phyloP scores from a whole-genome alignment of 2,888 invertebrate species.

The Teleiodes luculella region DNA sequence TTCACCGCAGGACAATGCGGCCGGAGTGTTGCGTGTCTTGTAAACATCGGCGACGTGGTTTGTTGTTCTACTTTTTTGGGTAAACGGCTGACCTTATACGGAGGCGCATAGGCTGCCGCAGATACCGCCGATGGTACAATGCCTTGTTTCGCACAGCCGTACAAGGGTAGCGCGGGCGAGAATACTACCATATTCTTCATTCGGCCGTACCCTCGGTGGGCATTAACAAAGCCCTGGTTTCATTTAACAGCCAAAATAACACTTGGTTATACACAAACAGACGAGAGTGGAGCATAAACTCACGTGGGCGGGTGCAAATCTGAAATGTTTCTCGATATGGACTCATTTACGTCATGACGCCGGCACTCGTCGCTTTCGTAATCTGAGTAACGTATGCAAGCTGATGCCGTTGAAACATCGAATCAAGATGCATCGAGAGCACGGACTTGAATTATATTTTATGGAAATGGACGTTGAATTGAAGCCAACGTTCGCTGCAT shows the following conservation, averaged over 20 bases:
- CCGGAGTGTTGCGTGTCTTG: slow-evolving; percentile 68
- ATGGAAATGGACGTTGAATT: slow-evolving; percentile 71
- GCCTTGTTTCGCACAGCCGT: slow-evolving; percentile 59
- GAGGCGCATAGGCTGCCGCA: slow-evolving; percentile 66
- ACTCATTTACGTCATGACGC: slow-evolving; percentile 39
- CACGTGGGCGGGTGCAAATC: slow-evolving; percentile 26
- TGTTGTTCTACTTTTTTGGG: slow-evolving; percentile 77
- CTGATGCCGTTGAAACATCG: slow-evolving; percentile 45
- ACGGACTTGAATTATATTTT: slow-evolving; percentile 63
- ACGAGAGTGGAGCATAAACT: slow-evolving; percentile 26
- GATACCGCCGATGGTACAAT: slow-evolving; percentile 66
- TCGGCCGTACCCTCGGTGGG: slow-evolving; percentile 43
- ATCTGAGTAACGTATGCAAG: slow-evolving; percentile 38
- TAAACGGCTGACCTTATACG: slow-evolving; percentile 71
- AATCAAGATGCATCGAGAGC: slow-evolving; percentile 55
- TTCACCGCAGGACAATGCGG: slow-evolving; percentile 71
- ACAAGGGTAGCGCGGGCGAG: slow-evolving; percentile 59
- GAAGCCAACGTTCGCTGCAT: slow-evolving; percentile 64
- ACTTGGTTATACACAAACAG: slow-evolving; percentile 41
- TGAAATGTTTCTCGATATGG: slow-evolving; percentile 36
- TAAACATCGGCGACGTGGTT: slow-evolving; percentile 69
- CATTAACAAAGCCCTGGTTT: slow-evolving; percentile 35
- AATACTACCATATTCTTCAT: slow-evolving; percentile 50
- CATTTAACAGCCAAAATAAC: slow-evolving; percentile 44
- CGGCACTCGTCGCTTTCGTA: slow-evolving; percentile 34